Evolutionary conservation across 1,140 invertebrate species (phyloP).

Genomic region (Armadillidium nasatum): DNA sequence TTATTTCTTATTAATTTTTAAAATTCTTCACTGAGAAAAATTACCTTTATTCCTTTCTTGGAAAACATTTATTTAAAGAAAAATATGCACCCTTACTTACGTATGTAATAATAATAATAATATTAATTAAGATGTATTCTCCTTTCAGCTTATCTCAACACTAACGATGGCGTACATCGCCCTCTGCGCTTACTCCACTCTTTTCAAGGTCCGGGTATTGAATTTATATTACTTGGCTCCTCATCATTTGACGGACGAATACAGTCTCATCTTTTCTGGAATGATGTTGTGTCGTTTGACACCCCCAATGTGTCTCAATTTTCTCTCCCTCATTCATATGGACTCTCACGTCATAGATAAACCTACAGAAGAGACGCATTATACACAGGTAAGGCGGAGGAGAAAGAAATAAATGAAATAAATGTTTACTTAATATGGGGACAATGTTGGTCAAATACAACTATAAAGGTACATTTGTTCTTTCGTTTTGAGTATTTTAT

Average conservation of each 20-base stretch:
- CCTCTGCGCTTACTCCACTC: constrained; percentile 95
- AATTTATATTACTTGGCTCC: constrained; percentile 96
- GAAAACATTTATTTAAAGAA: no score
- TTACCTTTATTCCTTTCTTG: no score
- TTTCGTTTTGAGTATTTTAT: no score
- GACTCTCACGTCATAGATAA: constrained; percentile 91
- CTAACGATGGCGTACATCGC: constrained; percentile 88
- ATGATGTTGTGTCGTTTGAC: constrained; percentile 85
- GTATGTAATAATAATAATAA: background rate
- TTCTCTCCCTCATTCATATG: constrained; percentile 94
- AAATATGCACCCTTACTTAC: no score
- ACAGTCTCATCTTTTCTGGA: constrained; percentile 96
- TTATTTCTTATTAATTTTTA: no score
- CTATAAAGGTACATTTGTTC: no score
- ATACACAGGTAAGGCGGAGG: constrained; percentile 62
- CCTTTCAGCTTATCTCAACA: constrained; percentile 70
- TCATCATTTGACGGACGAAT: constrained; percentile 96
- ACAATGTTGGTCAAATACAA: no score
- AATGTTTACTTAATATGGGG: no score
- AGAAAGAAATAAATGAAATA: no score
- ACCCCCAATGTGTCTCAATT: constrained; percentile 97
- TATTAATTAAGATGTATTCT: constrained; percentile 45
- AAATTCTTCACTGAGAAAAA: no score
- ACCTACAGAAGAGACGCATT: constrained; percentile 73
- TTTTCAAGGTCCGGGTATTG: constrained; percentile 90